Conservation (phyloP, 1,140 invertebrate genomes). For the Protaetia brevitarsis region DNA sequence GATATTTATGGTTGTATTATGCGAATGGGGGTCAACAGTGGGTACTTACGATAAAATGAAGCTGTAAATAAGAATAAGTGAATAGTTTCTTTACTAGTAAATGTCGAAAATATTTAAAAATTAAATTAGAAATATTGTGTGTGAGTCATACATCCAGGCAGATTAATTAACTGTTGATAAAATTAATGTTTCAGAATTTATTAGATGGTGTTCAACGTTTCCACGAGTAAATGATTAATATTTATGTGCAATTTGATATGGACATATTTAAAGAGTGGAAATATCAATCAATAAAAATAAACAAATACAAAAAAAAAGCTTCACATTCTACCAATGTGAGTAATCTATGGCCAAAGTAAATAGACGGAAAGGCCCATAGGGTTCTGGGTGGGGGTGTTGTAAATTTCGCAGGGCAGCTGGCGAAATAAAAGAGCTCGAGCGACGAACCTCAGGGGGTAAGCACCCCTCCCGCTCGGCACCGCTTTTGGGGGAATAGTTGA, state of each 20-base stretch:
- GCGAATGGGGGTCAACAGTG: neutral
- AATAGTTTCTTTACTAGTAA: no score
- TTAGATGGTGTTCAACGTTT: no score
- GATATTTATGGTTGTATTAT: neutral
- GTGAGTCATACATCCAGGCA: no score
- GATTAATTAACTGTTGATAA: no score
- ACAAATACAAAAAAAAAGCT: neutral
- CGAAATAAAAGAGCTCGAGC: conserved; percentile 44
- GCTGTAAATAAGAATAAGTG: neutral
- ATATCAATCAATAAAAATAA: conserved; percentile 3
- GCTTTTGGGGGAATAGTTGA: conserved; percentile 43
- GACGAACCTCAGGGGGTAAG: conserved; percentile 46
- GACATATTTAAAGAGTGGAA: neutral
- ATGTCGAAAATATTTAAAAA: no score
- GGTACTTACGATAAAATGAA: neutral
- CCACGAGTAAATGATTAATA: no score
- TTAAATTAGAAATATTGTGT: no score
- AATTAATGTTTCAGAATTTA: no score
- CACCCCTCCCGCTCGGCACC: conserved; percentile 38
- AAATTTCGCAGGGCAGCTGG: conserved; percentile 47
- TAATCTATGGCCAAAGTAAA: neutral
- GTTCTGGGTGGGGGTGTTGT: conserved; percentile 45
- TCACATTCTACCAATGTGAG: conserved; percentile 40
- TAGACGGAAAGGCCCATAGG: conserved; percentile 40
- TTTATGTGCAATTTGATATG: neutral